phyloP scores from a whole-genome alignment of 2,113 vertebrate species.

The Rhizomys pruinosus region DNA sequence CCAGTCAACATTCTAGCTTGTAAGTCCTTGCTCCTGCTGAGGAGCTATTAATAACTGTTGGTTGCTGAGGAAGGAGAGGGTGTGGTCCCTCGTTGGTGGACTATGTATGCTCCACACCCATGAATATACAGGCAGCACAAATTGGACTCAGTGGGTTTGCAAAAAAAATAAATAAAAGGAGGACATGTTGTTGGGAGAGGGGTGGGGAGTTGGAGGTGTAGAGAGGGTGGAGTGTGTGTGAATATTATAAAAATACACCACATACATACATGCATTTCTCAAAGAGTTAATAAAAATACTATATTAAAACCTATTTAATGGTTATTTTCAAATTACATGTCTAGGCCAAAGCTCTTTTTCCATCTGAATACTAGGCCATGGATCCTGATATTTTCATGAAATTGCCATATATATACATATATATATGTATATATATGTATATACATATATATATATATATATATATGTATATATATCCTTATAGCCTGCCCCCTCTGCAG shows the following conservation, averaged over 20 bases:
- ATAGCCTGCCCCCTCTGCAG: slow-evolving; percentile 2
- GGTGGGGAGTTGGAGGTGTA: too few species aligned
- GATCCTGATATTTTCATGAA: neutral
- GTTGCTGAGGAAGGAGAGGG: neutral
- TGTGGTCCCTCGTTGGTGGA: neutral
- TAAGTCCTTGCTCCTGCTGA: too few species aligned
- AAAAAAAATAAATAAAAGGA: neutral
- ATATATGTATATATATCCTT: too few species aligned
- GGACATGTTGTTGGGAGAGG: neutral
- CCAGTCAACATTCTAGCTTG: too few species aligned
- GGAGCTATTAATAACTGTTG: neutral
- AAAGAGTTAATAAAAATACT: neutral
- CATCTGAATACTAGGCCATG: neutral
- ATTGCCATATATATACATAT: neutral
- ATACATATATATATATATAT: too few species aligned
- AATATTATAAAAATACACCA: neutral
- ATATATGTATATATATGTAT: too few species aligned
- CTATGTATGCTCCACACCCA: neutral
- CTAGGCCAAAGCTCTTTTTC: neutral
- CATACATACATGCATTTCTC: neutral
- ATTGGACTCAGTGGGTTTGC: too few species aligned
- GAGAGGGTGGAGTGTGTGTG: neutral
- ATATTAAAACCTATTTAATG: neutral
- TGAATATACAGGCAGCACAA: neutral
- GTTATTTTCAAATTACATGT: neutral